phyloP scores from a whole-genome alignment of 2,113 vertebrate genomes.

The Pteruthius melanotis region DNA sequence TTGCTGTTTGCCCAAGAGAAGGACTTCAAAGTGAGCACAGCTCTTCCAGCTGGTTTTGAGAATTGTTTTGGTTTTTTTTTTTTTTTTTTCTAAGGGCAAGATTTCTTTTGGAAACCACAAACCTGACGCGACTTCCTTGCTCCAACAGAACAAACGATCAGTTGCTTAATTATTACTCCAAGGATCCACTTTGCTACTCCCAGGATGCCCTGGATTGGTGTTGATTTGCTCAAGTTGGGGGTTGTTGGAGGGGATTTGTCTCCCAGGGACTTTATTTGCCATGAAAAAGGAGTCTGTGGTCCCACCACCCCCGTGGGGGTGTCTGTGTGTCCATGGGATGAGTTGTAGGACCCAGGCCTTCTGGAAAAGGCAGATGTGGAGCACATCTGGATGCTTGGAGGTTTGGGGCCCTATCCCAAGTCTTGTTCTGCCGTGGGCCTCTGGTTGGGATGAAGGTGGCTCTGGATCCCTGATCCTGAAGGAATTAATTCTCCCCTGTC shows the following conservation, averaged over 20 bases:
- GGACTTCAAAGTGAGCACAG: background rate
- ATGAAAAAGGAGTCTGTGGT: background rate
- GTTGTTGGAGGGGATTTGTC: background rate
- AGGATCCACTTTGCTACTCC: background rate
- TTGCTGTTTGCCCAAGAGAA: background rate
- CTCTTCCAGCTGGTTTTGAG: background rate
- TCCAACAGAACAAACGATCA: background rate
- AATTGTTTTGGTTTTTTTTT: background rate
- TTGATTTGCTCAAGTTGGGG: background rate
- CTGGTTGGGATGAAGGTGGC: background rate
- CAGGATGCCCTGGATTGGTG: background rate
- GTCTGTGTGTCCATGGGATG: background rate
- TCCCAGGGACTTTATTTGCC: background rate
- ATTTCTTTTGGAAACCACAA: background rate
- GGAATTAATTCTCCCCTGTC: background rate
- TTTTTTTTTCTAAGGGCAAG: background rate
- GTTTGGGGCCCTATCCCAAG: background rate
- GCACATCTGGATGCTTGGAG: background rate
- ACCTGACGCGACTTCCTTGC: background rate
- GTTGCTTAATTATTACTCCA: background rate
- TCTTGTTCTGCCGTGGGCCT: background rate
- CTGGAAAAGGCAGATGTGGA: background rate
- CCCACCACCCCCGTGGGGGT: rapidly evolving
- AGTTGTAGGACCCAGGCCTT: background rate
- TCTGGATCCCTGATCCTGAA: background rate